Conservation (phyloP, 2,797 vertebrate genomes). For the Macrochelys suwanniensis region DNA sequence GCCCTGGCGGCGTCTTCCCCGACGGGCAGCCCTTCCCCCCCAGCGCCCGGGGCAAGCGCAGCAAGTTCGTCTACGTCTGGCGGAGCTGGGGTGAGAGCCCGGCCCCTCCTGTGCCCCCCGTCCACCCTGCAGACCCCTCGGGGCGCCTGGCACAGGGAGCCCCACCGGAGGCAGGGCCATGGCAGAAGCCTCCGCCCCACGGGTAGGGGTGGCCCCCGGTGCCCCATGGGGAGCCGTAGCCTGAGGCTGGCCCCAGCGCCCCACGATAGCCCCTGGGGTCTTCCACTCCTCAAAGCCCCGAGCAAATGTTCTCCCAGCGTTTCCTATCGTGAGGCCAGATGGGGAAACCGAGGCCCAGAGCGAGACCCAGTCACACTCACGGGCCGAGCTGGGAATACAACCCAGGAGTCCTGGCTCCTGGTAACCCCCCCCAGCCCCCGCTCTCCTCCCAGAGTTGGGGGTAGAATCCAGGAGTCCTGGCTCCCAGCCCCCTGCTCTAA, state of each 20-base stretch:
- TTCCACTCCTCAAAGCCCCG: not conserved
- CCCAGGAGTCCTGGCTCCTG: too few relatives aligned
- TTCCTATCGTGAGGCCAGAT: not conserved
- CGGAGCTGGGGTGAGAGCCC: slow-evolving; percentile 88
- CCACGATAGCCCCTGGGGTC: not conserved
- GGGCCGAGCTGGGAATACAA: not conserved
- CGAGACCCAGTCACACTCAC: not conserved
- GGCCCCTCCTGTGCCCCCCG: not conserved
- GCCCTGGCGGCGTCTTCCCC: slow-evolving; percentile 82
- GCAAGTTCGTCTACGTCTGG: slow-evolving; percentile 92
- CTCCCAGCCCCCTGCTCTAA: not conserved
- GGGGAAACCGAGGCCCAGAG: not conserved
- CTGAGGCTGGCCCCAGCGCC: not conserved
- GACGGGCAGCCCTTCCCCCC: slow-evolving; percentile 85
- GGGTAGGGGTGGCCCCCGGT: accelerated
- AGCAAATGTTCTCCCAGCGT: not conserved
- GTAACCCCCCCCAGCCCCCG: too few relatives aligned
- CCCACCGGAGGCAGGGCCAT: not conserved
- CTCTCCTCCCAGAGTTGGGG: not conserved
- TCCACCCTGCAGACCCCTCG: too few relatives aligned
- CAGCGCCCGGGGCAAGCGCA: slow-evolving; percentile 76
- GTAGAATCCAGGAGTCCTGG: not conserved
- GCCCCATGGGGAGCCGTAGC: too few relatives aligned
- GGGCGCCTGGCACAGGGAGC: not conserved
- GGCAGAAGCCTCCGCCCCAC: not conserved